Evolutionary conservation across 2,113 vertebrate genomes (phyloP).

Genomic region (Thunnus thynnus): DNA sequence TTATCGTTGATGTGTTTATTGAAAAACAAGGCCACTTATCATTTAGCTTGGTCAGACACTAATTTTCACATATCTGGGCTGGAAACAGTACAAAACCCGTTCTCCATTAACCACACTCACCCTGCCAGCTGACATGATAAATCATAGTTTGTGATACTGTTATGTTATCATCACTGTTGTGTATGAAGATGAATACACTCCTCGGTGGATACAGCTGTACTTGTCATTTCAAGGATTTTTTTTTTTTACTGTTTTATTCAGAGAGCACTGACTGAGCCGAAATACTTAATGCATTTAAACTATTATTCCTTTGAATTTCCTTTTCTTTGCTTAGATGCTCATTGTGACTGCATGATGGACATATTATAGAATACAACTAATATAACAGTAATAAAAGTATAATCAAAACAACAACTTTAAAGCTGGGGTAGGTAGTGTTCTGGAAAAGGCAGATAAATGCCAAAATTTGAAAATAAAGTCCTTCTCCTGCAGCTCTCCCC

Average conservation of each 20-base stretch:
- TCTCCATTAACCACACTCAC: constrained; percentile 38
- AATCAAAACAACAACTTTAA: not conserved
- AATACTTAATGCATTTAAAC: too few relatives aligned
- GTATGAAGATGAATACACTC: constrained; percentile 10
- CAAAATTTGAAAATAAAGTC: too few relatives aligned
- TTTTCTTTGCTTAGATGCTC: not conserved
- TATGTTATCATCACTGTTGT: constrained; percentile 24
- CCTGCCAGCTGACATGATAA: constrained; percentile 33
- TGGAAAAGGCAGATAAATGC: too few relatives aligned
- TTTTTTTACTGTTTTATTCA: not conserved
- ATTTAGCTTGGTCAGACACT: constrained; percentile 40
- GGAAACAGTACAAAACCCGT: not conserved
- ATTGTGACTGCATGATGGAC: too few relatives aligned
- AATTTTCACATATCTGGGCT: constrained; percentile 28
- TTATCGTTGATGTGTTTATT: constrained; percentile 46
- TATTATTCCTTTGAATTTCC: too few relatives aligned
- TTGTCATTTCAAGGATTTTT: not conserved
- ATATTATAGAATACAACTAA: too few relatives aligned
- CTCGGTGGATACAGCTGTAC: not conserved
- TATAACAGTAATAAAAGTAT: not conserved
- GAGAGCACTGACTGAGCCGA: not conserved
- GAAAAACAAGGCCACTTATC: not conserved
- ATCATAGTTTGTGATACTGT: constrained; percentile 31
- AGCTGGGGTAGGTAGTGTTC: too few relatives aligned
- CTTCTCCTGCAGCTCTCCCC: too few relatives aligned